phyloP scores from a whole-genome alignment of 1,140 invertebrate genomes.

The Heterodera schachtii region DNA sequence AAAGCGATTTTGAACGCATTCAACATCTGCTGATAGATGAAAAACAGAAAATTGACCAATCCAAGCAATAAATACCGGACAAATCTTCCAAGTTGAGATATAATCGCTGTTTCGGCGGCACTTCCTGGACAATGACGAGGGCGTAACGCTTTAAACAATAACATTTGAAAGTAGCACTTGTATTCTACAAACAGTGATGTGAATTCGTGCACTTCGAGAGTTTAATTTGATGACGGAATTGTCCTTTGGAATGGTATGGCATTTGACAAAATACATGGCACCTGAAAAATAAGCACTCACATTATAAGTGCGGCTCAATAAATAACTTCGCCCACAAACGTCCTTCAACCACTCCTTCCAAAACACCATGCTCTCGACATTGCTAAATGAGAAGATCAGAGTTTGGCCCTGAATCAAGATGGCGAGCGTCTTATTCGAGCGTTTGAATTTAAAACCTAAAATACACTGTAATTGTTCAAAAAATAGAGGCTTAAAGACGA shows the following conservation, averaged over 20 bases:
- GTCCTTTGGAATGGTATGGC: slow-evolving; percentile 32
- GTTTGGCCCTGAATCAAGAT: slow-evolving; percentile 43
- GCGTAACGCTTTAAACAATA: slow-evolving; percentile 34
- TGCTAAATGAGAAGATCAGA: slow-evolving; percentile 43
- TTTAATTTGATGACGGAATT: slow-evolving; percentile 31
- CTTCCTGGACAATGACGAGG: slow-evolving; percentile 41
- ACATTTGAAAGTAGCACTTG: background rate
- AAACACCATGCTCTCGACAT: slow-evolving; percentile 51
- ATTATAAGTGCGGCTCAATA: background rate
- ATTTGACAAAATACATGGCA: slow-evolving; percentile 40
- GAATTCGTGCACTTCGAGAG: slow-evolving; percentile 44
- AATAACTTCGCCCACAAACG: slow-evolving; percentile 44
- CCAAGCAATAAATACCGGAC: background rate
- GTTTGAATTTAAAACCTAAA: slow-evolving; percentile 41
- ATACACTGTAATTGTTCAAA: background rate
- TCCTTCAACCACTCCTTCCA: slow-evolving; percentile 52
- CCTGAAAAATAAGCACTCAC: slow-evolving; percentile 12
- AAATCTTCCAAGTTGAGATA: slow-evolving; percentile 40
- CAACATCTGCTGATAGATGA: slow-evolving; percentile 1
- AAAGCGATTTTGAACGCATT: slow-evolving; percentile 34
- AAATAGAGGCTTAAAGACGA: slow-evolving; percentile 8
- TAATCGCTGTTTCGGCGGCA: slow-evolving; percentile 39
- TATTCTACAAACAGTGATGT: slow-evolving; percentile 38
- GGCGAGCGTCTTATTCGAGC: slow-evolving; percentile 46
- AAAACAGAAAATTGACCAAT: too few species aligned